Evolutionary conservation across 2,113 vertebrate genomes (phyloP).

Genomic region (Cyanoramphus novaezelandiae): DNA sequence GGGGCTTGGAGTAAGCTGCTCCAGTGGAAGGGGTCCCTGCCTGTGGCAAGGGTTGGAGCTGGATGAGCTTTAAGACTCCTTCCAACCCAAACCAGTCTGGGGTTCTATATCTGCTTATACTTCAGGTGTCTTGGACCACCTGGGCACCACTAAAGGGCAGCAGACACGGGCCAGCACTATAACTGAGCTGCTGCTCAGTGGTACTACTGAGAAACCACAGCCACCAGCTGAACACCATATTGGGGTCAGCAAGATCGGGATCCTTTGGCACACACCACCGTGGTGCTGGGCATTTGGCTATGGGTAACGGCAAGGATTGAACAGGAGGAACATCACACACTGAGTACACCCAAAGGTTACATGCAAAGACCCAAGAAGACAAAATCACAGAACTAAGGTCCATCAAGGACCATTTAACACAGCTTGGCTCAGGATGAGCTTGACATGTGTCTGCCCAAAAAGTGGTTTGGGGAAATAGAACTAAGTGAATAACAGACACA

Average conservation of each 20-base stretch:
- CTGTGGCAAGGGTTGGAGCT: not conserved
- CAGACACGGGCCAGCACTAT: accelerated
- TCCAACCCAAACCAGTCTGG: not conserved
- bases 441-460: not conserved
- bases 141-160: not conserved
- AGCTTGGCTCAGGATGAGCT: not conserved
- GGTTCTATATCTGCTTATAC: not conserved
- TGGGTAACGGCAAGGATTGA: accelerated
- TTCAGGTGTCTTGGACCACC: not conserved
- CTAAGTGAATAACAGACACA: not conserved
- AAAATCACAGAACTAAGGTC: not conserved
- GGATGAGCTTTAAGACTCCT: not conserved
- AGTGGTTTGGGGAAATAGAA: not conserved
- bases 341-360: not conserved
- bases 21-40: not conserved
- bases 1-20: not conserved
- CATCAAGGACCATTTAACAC: not conserved
- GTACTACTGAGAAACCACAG: not conserved
- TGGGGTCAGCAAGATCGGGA: not conserved
- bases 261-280: accelerated
- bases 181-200: not conserved
- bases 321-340: not conserved
- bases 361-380: not conserved
- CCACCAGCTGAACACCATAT: not conserved
- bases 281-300: not conserved